Conservation (phyloP, 2,797 vertebrate genomes). For the Linurgus olivaceus region DNA sequence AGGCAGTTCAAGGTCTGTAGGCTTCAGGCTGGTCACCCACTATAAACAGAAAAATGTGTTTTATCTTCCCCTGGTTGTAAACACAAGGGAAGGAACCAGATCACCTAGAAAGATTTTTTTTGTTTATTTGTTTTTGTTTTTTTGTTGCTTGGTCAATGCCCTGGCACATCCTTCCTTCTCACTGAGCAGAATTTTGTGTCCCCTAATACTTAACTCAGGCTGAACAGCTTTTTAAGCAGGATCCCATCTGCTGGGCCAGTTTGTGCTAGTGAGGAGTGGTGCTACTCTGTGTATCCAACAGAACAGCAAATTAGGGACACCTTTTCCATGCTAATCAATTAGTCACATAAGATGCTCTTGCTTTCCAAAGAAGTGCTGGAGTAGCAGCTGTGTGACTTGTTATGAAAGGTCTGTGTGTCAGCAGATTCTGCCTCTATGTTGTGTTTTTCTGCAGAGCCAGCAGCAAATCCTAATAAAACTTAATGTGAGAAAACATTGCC, state of each 20-base stretch:
- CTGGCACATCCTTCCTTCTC: not conserved
- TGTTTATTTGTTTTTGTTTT: too few species aligned
- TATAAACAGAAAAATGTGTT: not conserved
- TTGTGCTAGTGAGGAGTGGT: not conserved
- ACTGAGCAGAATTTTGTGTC: not conserved
- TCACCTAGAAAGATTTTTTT: not conserved
- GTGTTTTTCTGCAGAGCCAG: constrained; percentile 40
- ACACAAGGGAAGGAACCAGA: not conserved
- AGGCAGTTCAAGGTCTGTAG: not conserved
- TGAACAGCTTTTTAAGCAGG: not conserved
- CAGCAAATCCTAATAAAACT: constrained; percentile 38
- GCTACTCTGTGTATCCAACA: not conserved
- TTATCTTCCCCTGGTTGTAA: not conserved
- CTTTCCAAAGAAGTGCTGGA: constrained; percentile 24
- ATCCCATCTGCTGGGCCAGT: not conserved
- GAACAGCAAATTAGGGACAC: constrained; percentile 12
- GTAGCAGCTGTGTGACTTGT: not conserved
- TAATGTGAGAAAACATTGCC: constrained; percentile 20
- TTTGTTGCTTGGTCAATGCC: not conserved
- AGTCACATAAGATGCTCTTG: not conserved
- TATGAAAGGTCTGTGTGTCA: constrained; percentile 38
- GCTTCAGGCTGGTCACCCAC: not conserved
- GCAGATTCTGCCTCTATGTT: constrained; percentile 18
- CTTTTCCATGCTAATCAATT: constrained; percentile 53
- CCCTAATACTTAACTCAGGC: not conserved